Conservation (phyloP, 2,888 invertebrate genomes). For the Dryobota labecula region DNA sequence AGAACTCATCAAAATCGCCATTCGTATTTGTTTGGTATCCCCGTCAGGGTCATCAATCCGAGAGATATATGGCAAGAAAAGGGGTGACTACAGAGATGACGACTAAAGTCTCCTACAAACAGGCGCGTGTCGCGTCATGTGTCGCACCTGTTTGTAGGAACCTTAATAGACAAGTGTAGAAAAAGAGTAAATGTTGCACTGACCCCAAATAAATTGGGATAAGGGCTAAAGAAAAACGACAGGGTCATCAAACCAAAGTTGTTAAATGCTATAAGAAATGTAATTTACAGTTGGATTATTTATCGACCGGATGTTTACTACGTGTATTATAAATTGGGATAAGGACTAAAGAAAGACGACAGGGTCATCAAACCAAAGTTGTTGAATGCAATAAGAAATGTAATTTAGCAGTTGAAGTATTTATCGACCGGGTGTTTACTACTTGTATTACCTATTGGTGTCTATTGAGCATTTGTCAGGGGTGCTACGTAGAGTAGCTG, state of each 20-base stretch:
- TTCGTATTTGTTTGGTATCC: background rate
- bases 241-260: background rate
- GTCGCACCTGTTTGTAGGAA: too few relatives aligned
- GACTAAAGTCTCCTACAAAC: too few relatives aligned
- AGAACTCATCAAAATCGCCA: background rate
- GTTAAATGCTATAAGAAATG: background rate
- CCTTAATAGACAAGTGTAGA: background rate
- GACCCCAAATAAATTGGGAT: background rate
- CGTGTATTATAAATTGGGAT: background rate
- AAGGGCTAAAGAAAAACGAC: too few relatives aligned
- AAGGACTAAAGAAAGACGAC: too few relatives aligned
- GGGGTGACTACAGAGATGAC: background rate
- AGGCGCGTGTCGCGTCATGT: too few relatives aligned
- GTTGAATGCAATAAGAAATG: background rate
- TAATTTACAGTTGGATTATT: background rate
- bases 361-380: background rate
- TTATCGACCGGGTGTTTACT: background rate
- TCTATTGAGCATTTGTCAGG: conserved; percentile 70
- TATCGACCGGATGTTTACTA: conserved; percentile 1
- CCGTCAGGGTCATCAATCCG: background rate
- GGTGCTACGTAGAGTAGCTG: conserved; percentile 81
- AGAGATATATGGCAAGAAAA: background rate
- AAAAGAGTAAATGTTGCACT: background rate
- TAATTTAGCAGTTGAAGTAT: background rate
- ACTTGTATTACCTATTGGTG: background rate